These are phyloP conservation scores for Semicossyphus pulcher DNA, from an alignment of 2,113 vertebrate species.

Conservation along the genomic window DNA sequence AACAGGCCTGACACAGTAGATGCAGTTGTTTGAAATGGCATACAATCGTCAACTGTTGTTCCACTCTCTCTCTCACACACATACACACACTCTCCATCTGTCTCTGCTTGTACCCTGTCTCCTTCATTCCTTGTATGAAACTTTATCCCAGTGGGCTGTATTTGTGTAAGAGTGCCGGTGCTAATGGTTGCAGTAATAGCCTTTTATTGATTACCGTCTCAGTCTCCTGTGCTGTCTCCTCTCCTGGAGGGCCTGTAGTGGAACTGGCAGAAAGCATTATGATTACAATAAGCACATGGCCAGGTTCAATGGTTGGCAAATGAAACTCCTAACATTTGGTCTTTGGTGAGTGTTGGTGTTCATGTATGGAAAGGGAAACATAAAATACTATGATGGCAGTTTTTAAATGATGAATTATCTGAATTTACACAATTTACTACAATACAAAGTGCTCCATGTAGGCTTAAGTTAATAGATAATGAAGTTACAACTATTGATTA, in stretches of 20 bases:
- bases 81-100: slow-evolving; percentile 25
- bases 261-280: slow-evolving; percentile 11
- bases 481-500: no score
- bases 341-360: neutral
- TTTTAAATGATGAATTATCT: no score
- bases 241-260: slow-evolving; percentile 7
- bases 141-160: slow-evolving; percentile 32
- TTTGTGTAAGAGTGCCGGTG: slow-evolving; percentile 41
- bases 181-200: slow-evolving; percentile 64
- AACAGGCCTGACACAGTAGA: slow-evolving; percentile 8
- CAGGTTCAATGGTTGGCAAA: neutral
- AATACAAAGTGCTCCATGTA: no score
- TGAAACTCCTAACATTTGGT: neutral
- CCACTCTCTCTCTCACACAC: neutral
- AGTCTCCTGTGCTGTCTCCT: slow-evolving; percentile 22
- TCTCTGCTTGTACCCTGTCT: slow-evolving; percentile 13
- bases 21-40: slow-evolving; percentile 40
- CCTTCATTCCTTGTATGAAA: slow-evolving; percentile 52
- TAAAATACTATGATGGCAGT: no score
- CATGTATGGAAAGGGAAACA: no score
- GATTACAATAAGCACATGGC: neutral
- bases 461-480: no score
- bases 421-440: no score
- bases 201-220: slow-evolving; percentile 62
- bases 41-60: slow-evolving; percentile 13